Evolutionary conservation across 2,888 invertebrate species (phyloP).

Genomic region (Drosophila anomalata): DNA sequence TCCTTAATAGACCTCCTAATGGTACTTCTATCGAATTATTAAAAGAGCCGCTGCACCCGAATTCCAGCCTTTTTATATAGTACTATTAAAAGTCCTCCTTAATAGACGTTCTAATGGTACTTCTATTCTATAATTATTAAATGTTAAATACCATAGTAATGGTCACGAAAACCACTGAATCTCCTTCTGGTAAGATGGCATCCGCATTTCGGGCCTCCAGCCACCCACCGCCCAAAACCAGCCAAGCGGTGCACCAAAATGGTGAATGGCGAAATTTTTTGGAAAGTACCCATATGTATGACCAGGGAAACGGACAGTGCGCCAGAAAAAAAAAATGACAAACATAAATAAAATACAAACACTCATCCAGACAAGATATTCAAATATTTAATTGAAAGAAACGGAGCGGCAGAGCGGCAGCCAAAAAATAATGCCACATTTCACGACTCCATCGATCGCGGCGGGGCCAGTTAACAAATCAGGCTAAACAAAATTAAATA

Average conservation of each 20-base stretch:
- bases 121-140: slow-evolving; percentile 16
- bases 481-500: slow-evolving; percentile 38
- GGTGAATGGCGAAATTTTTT: slow-evolving; percentile 52
- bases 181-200: slow-evolving; percentile 30
- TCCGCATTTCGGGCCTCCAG: slow-evolving; percentile 15
- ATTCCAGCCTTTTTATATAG: no score
- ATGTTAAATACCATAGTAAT: slow-evolving; percentile 2
- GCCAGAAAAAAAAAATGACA: slow-evolving; percentile 12
- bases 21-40: no score
- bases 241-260: slow-evolving; percentile 18
- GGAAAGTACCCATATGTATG: slow-evolving; percentile 46
- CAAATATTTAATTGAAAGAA: slow-evolving; percentile 66
- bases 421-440: slow-evolving; percentile 50
- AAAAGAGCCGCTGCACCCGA: neutral
- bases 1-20: no score
- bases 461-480: slow-evolving; percentile 36
- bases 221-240: slow-evolving; percentile 18
- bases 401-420: slow-evolving; percentile 31
- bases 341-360: slow-evolving; percentile 24
- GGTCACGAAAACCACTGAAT: neutral
- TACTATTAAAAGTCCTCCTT: neutral
- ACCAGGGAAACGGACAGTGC: slow-evolving; percentile 12
- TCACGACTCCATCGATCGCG: slow-evolving; percentile 51
- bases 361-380: slow-evolving; percentile 50
- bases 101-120: neutral